Conservation (phyloP, 2,888 invertebrate genomes). For the Acheta domesticus region DNA sequence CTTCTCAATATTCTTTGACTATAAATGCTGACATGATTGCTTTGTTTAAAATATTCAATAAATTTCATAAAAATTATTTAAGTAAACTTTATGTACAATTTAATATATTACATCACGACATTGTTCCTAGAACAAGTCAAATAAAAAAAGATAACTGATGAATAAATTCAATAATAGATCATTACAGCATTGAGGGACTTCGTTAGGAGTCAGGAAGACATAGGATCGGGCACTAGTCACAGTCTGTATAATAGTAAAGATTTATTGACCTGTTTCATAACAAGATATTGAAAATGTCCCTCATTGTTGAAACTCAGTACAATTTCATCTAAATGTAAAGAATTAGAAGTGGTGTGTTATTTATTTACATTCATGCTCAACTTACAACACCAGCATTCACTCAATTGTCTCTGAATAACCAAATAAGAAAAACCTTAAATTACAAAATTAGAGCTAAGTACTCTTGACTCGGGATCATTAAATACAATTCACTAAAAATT, state of each 20-base stretch:
- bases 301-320: conserved; percentile 25
- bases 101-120: no score
- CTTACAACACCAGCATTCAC: conserved; percentile 29
- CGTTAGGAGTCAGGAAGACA: no score
- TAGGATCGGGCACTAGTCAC: no score
- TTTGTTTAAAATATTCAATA: no score
- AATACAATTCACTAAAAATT: conserved; percentile 26
- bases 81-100: no score
- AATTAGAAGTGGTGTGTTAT: conserved; percentile 29
- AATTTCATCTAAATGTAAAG: conserved; percentile 19
- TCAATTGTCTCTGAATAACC: conserved; percentile 26
- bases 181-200: no score
- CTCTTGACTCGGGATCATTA: conserved; percentile 30
- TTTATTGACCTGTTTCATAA: conserved; percentile 30
- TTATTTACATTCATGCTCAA: conserved; percentile 31
- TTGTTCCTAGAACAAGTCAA: no score
- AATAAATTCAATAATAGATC: no score
- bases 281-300: conserved; percentile 24
- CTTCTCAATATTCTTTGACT: no score
- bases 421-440: conserved; percentile 28
- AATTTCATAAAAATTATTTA: no score
- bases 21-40: no score
- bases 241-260: background rate
- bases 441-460: conserved; percentile 32
- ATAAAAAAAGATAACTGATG: no score